Conservation (phyloP, 2,797 vertebrate genomes). For the Phaenicophaeus curvirostris region DNA sequence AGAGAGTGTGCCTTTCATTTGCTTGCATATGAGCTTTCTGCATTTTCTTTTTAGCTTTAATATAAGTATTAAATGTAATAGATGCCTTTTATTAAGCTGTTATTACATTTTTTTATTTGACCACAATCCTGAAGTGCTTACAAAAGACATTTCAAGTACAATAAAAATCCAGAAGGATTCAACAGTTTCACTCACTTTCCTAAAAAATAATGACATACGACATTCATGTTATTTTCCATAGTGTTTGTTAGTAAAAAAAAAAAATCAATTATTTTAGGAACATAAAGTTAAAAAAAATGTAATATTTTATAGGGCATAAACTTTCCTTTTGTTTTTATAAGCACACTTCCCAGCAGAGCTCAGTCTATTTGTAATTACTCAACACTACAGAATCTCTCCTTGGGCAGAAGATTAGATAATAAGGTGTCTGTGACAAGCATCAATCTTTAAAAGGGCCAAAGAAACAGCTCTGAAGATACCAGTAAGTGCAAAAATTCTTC, state of each 20-base stretch:
- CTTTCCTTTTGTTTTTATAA: constrained; percentile 39
- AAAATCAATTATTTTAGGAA: background rate
- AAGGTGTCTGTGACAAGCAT: constrained; percentile 60
- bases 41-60: background rate
- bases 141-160: constrained; percentile 11
- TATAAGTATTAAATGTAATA: background rate
- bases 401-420: constrained; percentile 63
- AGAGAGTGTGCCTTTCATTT: background rate
- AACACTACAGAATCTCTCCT: constrained; percentile 62
- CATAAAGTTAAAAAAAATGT: background rate
- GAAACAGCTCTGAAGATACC: constrained; percentile 63
- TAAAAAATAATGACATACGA: background rate
- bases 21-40: background rate
- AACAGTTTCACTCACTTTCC: background rate
- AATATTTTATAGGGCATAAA: background rate
- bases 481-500: constrained; percentile 58
- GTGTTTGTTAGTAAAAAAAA: background rate
- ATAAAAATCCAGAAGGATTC: constrained; percentile 32
- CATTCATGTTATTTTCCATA: background rate
- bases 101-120: constrained; percentile 10
- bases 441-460: constrained; percentile 52
- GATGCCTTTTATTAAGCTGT: background rate
- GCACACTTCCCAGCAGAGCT: constrained; percentile 2
- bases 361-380: constrained; percentile 59
- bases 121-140: constrained; percentile 7